Evolutionary conservation across 2,113 vertebrate species (phyloP).

Genomic region (Oncorhynchus kisutch): DNA sequence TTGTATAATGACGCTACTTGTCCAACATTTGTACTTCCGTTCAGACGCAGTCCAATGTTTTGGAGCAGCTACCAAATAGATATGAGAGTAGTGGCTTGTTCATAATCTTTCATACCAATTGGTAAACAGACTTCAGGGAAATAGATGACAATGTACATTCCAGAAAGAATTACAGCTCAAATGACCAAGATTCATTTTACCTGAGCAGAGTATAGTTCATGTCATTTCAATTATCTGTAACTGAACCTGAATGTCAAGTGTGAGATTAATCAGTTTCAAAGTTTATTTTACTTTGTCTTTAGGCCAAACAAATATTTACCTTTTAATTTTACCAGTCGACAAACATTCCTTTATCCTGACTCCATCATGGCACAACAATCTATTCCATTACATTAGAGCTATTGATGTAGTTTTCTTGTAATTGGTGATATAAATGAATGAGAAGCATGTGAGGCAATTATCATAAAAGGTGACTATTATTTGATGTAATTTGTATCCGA

Average conservation of each 20-base stretch:
- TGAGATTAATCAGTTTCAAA: not conserved
- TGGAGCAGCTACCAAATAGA: too few species aligned
- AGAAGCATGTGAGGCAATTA: too few species aligned
- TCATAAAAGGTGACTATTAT: too few species aligned
- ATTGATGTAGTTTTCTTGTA: too few species aligned
- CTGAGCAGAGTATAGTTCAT: constrained; percentile 6
- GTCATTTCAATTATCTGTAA: not conserved
- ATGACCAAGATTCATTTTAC: too few species aligned
- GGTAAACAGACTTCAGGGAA: constrained; percentile 18
- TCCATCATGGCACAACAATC: too few species aligned
- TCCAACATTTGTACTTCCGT: not conserved
- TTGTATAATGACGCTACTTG: not conserved
- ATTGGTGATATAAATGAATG: too few species aligned
- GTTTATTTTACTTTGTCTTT: not conserved
- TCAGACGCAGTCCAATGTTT: not conserved
- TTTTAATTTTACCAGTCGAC: not conserved
- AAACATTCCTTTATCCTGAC: not conserved
- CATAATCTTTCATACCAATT: constrained; percentile 12
- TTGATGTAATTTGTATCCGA: too few species aligned
- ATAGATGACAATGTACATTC: constrained; percentile 18
- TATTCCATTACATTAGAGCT: too few species aligned
- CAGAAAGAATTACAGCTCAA: too few species aligned
- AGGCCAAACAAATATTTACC: constrained; percentile 3
- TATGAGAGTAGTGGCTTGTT: too few species aligned
- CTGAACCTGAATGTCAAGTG: not conserved